Evolutionary conservation across 2,888 invertebrate genomes (phyloP).

Genomic region (Meandrusa payeni): DNA sequence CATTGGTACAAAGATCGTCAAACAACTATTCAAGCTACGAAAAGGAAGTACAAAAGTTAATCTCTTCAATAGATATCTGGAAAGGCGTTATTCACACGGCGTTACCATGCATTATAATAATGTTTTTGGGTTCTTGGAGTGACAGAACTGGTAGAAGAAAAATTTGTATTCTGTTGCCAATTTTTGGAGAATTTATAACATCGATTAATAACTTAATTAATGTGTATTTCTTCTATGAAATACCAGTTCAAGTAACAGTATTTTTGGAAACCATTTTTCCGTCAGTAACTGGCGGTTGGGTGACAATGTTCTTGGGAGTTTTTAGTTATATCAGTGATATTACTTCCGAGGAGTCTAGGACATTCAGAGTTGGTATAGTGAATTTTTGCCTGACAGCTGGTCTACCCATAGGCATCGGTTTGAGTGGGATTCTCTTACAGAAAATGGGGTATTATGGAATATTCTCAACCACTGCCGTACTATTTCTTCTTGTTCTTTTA

Average conservation of each 20-base stretch:
- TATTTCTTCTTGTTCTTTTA: constrained; percentile 82
- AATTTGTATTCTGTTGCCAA: constrained; percentile 78
- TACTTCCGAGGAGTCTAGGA: constrained; percentile 79
- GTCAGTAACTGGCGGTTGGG: constrained; percentile 78
- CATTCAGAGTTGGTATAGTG: constrained; percentile 82
- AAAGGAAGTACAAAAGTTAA: constrained; percentile 80
- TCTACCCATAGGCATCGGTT: constrained; percentile 76
- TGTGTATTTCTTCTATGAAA: constrained; percentile 79
- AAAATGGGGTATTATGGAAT: constrained; percentile 70
- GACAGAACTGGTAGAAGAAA: constrained; percentile 80
- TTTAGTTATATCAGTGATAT: constrained; percentile 83
- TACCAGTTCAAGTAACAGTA: constrained; percentile 77
- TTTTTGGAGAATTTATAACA: constrained; percentile 75
- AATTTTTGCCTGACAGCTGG: constrained; percentile 82
- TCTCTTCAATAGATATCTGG: constrained; percentile 80
- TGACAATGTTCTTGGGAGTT: constrained; percentile 80
- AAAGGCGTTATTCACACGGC: constrained; percentile 77
- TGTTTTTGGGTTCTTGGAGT: constrained; percentile 83
- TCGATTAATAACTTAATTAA: constrained; percentile 75
- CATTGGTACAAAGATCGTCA: constrained; percentile 53
- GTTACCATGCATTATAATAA: constrained; percentile 78
- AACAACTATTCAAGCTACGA: constrained; percentile 83
- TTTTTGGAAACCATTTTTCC: constrained; percentile 77
- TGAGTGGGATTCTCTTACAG: constrained; percentile 72
- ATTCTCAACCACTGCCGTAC: constrained; percentile 55